Evolutionary conservation across 2,797 vertebrate species (phyloP).

Genomic region (Botia almorhae): DNA sequence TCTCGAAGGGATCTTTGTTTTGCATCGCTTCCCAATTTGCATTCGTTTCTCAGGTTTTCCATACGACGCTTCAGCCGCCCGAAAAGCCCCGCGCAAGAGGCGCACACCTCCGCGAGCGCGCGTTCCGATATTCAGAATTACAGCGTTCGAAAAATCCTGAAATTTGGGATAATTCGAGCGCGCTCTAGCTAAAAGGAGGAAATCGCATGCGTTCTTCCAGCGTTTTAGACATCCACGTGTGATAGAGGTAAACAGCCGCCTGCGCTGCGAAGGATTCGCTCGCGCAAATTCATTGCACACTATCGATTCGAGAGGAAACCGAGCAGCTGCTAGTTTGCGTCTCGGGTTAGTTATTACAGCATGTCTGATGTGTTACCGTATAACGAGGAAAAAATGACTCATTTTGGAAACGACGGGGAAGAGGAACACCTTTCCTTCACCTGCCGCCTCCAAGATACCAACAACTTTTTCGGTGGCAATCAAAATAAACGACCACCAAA

Average conservation of each 20-base stretch:
- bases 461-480: conserved; percentile 89
- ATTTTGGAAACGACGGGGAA: conserved; percentile 88
- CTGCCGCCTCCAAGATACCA: conserved; percentile 95
- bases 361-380: conserved; percentile 96
- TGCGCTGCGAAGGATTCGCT: conserved; percentile 9
- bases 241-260: conserved; percentile 69
- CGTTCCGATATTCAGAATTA: conserved; percentile 67
- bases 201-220: conserved; percentile 64
- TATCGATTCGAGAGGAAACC: conserved; percentile 13
- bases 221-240: conserved; percentile 68
- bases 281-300: conserved; percentile 17
- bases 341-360: conserved; percentile 53
- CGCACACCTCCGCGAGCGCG: conserved; percentile 62
- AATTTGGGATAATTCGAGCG: conserved; percentile 66
- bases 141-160: conserved; percentile 59
- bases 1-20: conserved; percentile 77
- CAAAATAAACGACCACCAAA: conserved; percentile 94
- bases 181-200: conserved; percentile 61
- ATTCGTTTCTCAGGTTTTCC: conserved; percentile 78
- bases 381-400: conserved; percentile 92
- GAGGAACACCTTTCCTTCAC: conserved; percentile 90
- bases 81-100: conserved; percentile 57
- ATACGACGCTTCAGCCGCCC: conserved; percentile 69
- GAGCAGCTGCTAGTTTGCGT: conserved; percentile 17
- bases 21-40: conserved; percentile 80